A percentile compares a stretch with the other conserved stretches of the same genome.
Conservation (phyloP, 2,888 invertebrate species). For the Brenthis hecate region DNA sequence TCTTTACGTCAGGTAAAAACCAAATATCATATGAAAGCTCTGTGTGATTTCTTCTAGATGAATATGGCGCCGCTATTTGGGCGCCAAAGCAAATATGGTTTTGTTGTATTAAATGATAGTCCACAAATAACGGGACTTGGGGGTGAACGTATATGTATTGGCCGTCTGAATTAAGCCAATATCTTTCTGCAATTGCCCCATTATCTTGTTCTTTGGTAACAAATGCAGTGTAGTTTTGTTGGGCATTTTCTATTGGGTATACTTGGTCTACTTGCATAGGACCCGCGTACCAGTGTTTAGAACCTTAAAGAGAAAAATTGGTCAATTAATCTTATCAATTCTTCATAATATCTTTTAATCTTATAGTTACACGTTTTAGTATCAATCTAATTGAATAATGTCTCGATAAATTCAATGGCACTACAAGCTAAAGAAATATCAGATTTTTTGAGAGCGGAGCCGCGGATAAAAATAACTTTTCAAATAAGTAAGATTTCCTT, state of each 20-base stretch:
- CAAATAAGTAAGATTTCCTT: conserved; percentile 33
- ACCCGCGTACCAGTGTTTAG: conserved; percentile 86
- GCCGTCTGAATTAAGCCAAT: conserved; percentile 89
- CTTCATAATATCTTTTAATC: no score
- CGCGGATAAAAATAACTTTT: background rate
- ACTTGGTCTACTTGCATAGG: conserved; percentile 82
- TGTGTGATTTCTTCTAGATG: conserved; percentile 58
- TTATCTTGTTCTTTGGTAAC: conserved; percentile 78
- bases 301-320: conserved; percentile 48
- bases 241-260: conserved; percentile 83
- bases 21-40: conserved; percentile 84
- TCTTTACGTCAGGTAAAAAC: conserved; percentile 79
- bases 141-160: conserved; percentile 85
- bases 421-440: background rate
- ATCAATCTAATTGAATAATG: no score
- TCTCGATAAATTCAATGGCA: no score
- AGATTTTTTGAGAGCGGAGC: background rate
- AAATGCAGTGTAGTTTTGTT: conserved; percentile 78
- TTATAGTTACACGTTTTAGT: no score
- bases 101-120: conserved; percentile 82
- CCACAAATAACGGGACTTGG: conserved; percentile 86
- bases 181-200: conserved; percentile 84
- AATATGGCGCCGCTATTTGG: conserved; percentile 81
- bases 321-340: background rate
- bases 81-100: conserved; percentile 83